Percentiles rank a stretch among this genome's conserved stretches.
phyloP scores from a whole-genome alignment of 2,797 vertebrate genomes.

The Poeciliopsis turneri region DNA sequence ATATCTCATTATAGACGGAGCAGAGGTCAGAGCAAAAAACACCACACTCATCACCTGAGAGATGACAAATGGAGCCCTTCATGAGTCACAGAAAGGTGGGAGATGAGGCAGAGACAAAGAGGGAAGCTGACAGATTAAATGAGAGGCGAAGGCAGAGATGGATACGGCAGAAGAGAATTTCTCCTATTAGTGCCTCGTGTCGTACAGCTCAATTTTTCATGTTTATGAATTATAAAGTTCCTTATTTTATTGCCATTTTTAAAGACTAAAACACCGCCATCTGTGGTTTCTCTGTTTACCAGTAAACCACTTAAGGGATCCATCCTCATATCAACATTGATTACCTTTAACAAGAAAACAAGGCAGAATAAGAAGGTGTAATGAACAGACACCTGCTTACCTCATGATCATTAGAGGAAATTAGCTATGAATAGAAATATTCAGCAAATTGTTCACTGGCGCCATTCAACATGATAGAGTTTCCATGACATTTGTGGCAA shows the following conservation, averaged over 20 bases:
- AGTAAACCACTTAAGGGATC: conserved; percentile 68
- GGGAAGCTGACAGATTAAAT: conserved; percentile 22
- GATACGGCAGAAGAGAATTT: conserved; percentile 29
- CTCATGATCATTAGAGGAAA: conserved; percentile 62
- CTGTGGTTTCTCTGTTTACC: conserved; percentile 70
- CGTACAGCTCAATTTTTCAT: conserved; percentile 42
- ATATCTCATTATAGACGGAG: conserved; percentile 61
- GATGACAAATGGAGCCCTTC: conserved; percentile 70
- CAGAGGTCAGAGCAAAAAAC: conserved; percentile 68
- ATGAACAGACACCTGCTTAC: conserved; percentile 69
- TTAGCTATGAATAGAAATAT: conserved; percentile 59
- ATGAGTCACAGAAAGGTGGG: conserved; percentile 36
- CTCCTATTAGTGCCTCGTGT: conserved; percentile 35
- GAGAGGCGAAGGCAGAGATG: conserved; percentile 20
- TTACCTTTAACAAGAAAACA: conserved; percentile 79
- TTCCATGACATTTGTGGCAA: not conserved
- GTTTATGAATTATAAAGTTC: conserved; percentile 44
- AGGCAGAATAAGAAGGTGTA: conserved; percentile 64
- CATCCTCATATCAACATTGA: conserved; percentile 70
- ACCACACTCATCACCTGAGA: conserved; percentile 62
- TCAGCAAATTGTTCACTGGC: conserved; percentile 36
- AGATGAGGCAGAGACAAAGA: conserved; percentile 39
- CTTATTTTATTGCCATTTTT: conserved; percentile 48
- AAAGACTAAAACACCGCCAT: conserved; percentile 30
- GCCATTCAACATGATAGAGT: conserved; percentile 1